Evolutionary conservation across 2,113 vertebrate genomes (phyloP).

Genomic region (Sterrhoptilus dennistouni): DNA sequence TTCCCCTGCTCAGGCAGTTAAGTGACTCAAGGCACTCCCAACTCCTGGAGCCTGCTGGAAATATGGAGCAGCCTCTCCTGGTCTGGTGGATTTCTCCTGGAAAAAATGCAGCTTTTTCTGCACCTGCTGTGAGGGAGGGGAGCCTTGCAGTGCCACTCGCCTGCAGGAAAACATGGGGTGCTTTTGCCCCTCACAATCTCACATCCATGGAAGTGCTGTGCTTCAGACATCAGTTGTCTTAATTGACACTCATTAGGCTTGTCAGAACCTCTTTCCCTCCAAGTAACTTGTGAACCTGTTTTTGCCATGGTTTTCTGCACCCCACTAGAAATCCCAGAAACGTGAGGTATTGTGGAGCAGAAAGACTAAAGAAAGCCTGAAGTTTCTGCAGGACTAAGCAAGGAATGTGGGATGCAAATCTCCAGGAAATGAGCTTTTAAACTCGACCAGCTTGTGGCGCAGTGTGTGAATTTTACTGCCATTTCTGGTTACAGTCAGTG

Average conservation of each 20-base stretch:
- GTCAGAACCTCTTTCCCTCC: background rate
- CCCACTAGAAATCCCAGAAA: background rate
- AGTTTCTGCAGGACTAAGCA: background rate
- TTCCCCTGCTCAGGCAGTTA: background rate
- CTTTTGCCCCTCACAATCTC: fast-evolving
- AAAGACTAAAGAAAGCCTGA: background rate
- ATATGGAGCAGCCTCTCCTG: background rate
- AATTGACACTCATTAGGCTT: background rate
- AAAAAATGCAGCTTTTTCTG: background rate
- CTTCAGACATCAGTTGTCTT: background rate
- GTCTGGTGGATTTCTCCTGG: background rate
- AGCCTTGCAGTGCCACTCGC: background rate
- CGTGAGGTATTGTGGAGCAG: background rate
- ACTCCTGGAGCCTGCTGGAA: background rate
- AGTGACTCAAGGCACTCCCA: background rate
- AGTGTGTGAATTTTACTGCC: background rate
- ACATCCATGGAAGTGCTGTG: fast-evolving
- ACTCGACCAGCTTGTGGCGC: background rate
- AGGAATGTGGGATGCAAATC: background rate
- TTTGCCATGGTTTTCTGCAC: background rate
- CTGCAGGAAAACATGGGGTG: fast-evolving
- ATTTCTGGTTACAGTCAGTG: background rate
- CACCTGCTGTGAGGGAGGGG: background rate
- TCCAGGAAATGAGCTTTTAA: background rate
- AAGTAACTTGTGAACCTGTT: background rate